Base-by-base conservation (phyloP, 2,113 vertebrate genomes). In the Prionailurus bengalensis region DNA sequence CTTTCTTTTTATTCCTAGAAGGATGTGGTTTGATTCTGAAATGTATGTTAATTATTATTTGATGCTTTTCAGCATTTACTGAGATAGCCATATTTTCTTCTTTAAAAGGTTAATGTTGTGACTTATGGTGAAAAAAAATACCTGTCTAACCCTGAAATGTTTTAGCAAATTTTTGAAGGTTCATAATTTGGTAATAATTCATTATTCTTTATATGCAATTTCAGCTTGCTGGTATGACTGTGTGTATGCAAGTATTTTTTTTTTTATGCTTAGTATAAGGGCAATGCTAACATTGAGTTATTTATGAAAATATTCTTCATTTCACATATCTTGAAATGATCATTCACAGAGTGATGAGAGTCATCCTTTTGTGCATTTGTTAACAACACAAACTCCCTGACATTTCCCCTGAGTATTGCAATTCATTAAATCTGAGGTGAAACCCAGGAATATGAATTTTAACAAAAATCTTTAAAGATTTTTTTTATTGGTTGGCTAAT, bases 241-340 rank as follows among this genome's bases (percentile, higher is more conserved):
- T 13, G 27, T 83, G 4, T 81, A 6, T 19, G 17, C 8, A 87
- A 61, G 55, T 90, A 29, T 61, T 82, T 68, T 66, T 68, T 66
- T 42, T 86, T 61, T 93, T 68, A 81, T 36, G 81, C 68, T 93
- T 89, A 12, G n/a, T 78, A 93, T 39, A 1, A 91, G 4, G 9
- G 2, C 51, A 79, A 31, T 16, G 27, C 33, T 61, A 81, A 89
- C 2, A 39, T 83, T 11, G 21, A 84, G 85, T 85, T 73, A 83
- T 94, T 96, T 29, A 55, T 95, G 31, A 96, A 93, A 91, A 74
- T 79, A 48, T 58, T 8, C 21, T 91, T 85, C 16, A 79, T 85
- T 86, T 91, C 12, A n/a, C 27, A 31, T 58, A 11, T 66, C 70
- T 91, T 79, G 3, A 93, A 91, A 82, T 76, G 23, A 0, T 19